Base-by-base conservation (phyloP, 2,888 invertebrate species). In the Dynastes tityus region DNA sequence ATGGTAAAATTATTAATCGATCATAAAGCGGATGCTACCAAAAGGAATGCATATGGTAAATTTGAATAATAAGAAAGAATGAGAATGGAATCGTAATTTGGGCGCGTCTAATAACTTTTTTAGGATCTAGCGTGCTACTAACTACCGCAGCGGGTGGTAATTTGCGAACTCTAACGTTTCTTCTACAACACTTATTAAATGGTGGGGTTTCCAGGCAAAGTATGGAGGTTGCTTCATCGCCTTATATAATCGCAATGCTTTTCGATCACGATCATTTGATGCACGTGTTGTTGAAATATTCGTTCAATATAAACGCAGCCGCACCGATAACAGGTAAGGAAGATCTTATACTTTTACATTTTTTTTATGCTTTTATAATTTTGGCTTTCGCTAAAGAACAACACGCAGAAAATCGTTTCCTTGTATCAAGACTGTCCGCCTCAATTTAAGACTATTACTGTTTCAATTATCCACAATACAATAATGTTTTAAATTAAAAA, bases 131-230 rank as follows among this genome's bases (percentile, higher is more conserved):
- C 77, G 85, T 86, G 29, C 86, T 89, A 75, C 82, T 86, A 49
- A 83, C 87, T 79, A 85, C 86, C 37, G 81, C 87, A 27, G 84
- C 87, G 6, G 83, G 85, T 78, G 88, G 88, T 27, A 84, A 86
- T 74, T 58, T 88, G 64, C 85, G 86, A 29, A 80, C 88, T 13
- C 82, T 88, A 5, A 79, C 83, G 22, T 77, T 84, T 11, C 84
- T 88, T 68, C 81, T 88, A 74, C 83, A 86, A 68, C 86, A 88
- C 82, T 80, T 88, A 29, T 79, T 88, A 29, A 81, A 82, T 73
- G 87, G 88, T 13, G 88, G 88, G 3, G 83, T 87, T 70, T 87
- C 88, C 3, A 86, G 83, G 77, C 84, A 85, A 81, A 85, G 83
- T 27, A 83, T 88, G 78, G 86, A 89, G 80, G 81, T 76, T n/a